Percentiles rank a stretch among this genome's conserved stretches.
Conservation (phyloP, 2,888 invertebrate species). For the Sesamia inferens region DNA sequence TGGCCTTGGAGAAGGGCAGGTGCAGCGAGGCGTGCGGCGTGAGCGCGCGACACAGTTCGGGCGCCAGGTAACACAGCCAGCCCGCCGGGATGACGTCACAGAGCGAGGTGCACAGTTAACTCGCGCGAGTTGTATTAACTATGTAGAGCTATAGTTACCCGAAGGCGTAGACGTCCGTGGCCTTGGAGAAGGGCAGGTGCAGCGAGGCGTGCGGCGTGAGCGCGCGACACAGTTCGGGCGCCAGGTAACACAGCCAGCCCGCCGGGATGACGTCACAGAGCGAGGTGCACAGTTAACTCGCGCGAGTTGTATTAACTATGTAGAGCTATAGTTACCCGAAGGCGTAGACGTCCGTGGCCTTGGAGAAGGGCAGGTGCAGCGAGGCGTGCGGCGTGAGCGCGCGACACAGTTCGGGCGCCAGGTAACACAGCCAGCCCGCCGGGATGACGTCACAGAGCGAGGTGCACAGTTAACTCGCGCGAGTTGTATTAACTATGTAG, state of each 20-base stretch:
- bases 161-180: conserved; percentile 99
- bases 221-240: conserved; percentile 98
- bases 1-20: conserved; percentile 97
- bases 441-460: conserved; percentile 91
- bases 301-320: too few species aligned
- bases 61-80: conserved; percentile 99
- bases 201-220: conserved; percentile 94
- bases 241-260: conserved; percentile 99
- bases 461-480: too few species aligned
- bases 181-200: conserved; percentile 97
- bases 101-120: too few species aligned
- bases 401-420: conserved; percentile 98
- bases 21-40: conserved; percentile 95
- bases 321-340: conserved; percentile 93
- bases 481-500: too few species aligned
- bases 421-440: conserved; percentile 99
- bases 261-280: conserved; percentile 92
- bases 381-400: conserved; percentile 95
- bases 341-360: conserved; percentile 98
- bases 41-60: conserved; percentile 97
- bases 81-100: conserved; percentile 94
- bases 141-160: conserved; percentile 91
- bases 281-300: too few species aligned
- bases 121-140: too few species aligned
- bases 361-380: conserved; percentile 96